Base-by-base conservation (phyloP, 2,888 invertebrate species). In the Ommatoiulus sabulosus region DNA sequence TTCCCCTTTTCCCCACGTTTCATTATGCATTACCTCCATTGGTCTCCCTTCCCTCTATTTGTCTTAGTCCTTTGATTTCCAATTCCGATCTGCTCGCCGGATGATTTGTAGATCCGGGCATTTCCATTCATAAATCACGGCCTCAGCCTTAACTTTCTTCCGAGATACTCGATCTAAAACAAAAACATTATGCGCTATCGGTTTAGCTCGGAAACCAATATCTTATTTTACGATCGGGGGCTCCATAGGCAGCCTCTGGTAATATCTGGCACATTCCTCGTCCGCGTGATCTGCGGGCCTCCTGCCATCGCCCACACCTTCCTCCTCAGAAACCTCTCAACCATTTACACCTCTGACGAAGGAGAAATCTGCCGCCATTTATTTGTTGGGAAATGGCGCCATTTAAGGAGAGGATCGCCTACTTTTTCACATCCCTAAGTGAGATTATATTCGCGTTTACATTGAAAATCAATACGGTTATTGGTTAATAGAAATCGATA, bases 131-230 rank as follows among this genome's bases (percentile, higher is more conserved):
- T 80, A 80, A 80, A 80, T 80, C 80, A 80, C 80, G 35, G 80
- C 80, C 35, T 35, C 12, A 35, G 80, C 80, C 24, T 80, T 80
- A 80, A 80, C 80, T 80, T 80, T 80, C 80, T 80, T 80, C 80
- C 80, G 2, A 80, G 24, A 80, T 80, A 80, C 80, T 80, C 35
- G 80, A 80, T 80, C 80, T 80, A 80, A 80, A 80, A 80, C 80
- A 80, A 80, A 80, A 80, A 80, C 80, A 80, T 80, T 80, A 80
- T 35, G 80, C 80, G 80, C 80, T 80, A 80, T 80, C 80, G 80
- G 80, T 80, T 24, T 35, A 12, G 80, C 80, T 80, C 80, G 80
- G 80, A 80, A 80, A 80, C 80, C 80, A 80, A 80, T 80, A 80
- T 80, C 80, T 80, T 80, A 80, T 35, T 80, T 80, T 80, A 80